phyloP scores from a whole-genome alignment of 2,113 vertebrate species.

The Mionectes macconnelli region DNA sequence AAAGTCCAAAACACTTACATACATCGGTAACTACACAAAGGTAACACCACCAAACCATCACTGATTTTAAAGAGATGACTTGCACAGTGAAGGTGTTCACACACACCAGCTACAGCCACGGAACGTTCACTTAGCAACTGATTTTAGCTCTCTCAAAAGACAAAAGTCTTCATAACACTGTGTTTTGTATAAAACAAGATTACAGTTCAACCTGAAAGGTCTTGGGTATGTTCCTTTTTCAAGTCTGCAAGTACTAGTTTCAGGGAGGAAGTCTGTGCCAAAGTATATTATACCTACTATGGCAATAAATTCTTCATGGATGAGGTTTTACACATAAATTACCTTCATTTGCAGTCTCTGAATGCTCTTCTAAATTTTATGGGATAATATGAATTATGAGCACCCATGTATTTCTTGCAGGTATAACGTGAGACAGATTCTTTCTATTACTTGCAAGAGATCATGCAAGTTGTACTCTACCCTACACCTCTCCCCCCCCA shows the following conservation, averaged over 20 bases:
- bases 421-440: not conserved
- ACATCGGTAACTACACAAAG: not conserved
- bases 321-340: conserved; percentile 63
- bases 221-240: conserved; percentile 2
- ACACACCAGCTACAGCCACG: not conserved
- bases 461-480: not conserved
- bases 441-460: not conserved
- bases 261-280: conserved; percentile 29
- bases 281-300: conserved; percentile 33
- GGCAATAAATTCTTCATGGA: conserved; percentile 65
- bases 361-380: conserved; percentile 52
- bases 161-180: not conserved
- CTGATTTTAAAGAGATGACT: not conserved
- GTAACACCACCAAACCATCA: not conserved
- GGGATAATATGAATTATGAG: conserved; percentile 45
- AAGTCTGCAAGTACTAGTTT: conserved; percentile 7
- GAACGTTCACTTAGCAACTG: not conserved
- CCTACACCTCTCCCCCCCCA: not conserved
- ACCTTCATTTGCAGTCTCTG: conserved; percentile 43
- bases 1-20: not conserved
- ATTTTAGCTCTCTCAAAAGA: not conserved
- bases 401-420: conserved; percentile 18
- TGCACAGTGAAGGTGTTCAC: not conserved
- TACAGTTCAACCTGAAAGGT: not conserved
- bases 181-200: not conserved